A percentile compares a stretch with the other conserved stretches of the same genome.
phyloP scores from a whole-genome alignment of 2,888 invertebrate species.

The Stictocephala bisonia region DNA sequence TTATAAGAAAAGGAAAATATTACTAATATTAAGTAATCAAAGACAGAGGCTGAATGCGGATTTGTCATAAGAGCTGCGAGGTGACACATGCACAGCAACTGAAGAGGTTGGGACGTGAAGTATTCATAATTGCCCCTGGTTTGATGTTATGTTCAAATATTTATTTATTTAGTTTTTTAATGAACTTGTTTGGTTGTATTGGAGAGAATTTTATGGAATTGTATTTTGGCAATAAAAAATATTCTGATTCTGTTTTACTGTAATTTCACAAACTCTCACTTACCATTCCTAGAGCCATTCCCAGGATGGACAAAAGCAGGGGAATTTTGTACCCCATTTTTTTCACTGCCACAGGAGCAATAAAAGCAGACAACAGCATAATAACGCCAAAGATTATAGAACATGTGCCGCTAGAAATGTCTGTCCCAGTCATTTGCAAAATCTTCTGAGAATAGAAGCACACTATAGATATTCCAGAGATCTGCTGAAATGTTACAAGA shows the following conservation, averaged over 20 bases:
- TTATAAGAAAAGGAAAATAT: too few species aligned
- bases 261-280: not conserved
- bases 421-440: slow-evolving; percentile 12
- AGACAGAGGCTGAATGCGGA: too few species aligned
- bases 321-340: slow-evolving; percentile 23
- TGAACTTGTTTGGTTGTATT: too few species aligned
- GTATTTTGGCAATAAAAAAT: too few species aligned
- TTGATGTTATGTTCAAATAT: too few species aligned
- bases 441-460: slow-evolving; percentile 4
- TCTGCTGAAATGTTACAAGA: slow-evolving; percentile 5
- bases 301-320: not conserved
- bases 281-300: slow-evolving; percentile 32
- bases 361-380: not conserved
- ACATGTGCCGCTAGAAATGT: not conserved
- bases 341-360: not conserved
- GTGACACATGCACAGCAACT: too few species aligned
- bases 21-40: too few species aligned
- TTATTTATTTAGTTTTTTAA: too few species aligned
- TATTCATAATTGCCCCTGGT: too few species aligned
- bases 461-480: slow-evolving; percentile 18
- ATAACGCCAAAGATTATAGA: slow-evolving; percentile 16
- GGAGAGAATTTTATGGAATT: too few species aligned
- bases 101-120: too few species aligned
- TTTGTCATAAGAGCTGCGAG: too few species aligned
- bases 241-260: not conserved